phyloP scores from a whole-genome alignment of 1,140 invertebrate species.

The Drosophila repletoides region DNA sequence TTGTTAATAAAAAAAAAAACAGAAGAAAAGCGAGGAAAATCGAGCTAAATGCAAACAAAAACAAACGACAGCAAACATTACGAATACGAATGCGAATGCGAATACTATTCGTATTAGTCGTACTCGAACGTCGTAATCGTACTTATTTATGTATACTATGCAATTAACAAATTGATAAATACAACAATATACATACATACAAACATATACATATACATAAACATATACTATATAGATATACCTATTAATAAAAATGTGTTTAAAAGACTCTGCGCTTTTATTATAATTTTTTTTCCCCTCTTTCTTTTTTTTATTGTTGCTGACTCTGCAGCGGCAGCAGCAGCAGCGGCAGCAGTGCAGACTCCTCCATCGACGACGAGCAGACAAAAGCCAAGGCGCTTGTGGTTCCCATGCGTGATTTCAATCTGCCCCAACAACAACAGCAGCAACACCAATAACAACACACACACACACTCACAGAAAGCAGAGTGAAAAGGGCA shows the following conservation, averaged over 20 bases:
- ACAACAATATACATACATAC: conserved; percentile 61
- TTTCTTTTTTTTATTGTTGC: conserved; percentile 34
- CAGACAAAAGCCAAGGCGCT: conserved; percentile 73
- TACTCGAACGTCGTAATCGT: too few species aligned
- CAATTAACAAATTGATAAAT: conserved; percentile 76
- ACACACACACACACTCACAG: conserved; percentile 18
- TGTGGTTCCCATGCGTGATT: conserved; percentile 78
- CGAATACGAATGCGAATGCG: conserved; percentile 11
- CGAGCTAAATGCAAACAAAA: too few species aligned
- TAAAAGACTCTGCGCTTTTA: conserved; percentile 38
- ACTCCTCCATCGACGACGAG: conserved; percentile 62
- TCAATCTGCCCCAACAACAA: conserved; percentile 56
- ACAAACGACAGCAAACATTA: conserved; percentile 15
- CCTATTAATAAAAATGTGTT: conserved; percentile 70
- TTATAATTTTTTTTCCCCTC: conserved; percentile 6
- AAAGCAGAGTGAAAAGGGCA: conserved; percentile 60
- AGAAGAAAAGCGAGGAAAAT: conserved; percentile 31
- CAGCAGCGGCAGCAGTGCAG: too few species aligned
- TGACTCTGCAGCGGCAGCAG: conserved; percentile 20
- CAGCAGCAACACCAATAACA: conserved; percentile 11
- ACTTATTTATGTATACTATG: conserved; percentile 64
- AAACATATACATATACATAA: conserved; percentile 57
- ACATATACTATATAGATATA: conserved; percentile 47
- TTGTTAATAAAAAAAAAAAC: conserved; percentile 42
- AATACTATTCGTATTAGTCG: too few species aligned